Evolutionary conservation across 2,797 vertebrate species (phyloP), one percentile per base, ranked within the genome.

Genomic region (Micrastur ruficollis): DNA sequence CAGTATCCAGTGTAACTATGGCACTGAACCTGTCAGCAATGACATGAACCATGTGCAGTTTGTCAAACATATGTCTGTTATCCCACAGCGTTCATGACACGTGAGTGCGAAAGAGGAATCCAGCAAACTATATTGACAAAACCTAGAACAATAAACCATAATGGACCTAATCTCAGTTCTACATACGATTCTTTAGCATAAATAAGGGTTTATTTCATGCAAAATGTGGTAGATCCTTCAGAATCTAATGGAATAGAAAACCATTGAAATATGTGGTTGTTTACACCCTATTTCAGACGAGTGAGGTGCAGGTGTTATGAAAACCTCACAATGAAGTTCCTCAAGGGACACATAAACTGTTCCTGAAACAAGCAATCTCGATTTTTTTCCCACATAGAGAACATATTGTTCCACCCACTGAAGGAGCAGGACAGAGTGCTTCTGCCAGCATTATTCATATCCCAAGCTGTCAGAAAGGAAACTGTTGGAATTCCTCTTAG

Each of bases 1-100:
- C 99, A 99, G 97, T 99, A 99, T 47, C 99, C 99, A 8, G 99
- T 99, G 97, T 99, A 99, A 97, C 99, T 99, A 93, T 99, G 99
- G 95, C 99, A 99, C 97, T 99, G 99, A 91, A 99, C 98, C 99
- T 99, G 97, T 42, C 44, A 55, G 67, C 97, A 93, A 91, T 8
- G 14, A 56, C 20, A 84, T 50, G 63, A 86, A 86, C 22, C 83
- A 81, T 0, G 4, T 27, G 26, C 81, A 93, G n/a, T 58, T 65
- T 44, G 70, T 90, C 73, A 92, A 36, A 55, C 14, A 12, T 12
- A 17, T 1, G 12, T 66, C 40, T 89, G 31, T 46, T 74, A 79
- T 16, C 29, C 71, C 42, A 59, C 42, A 87, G 42, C 6, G 4
- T 46, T 90, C 26, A 23, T 16, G 29, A 81, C 40, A 82, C 0